Evolutionary conservation across 2,888 invertebrate genomes (phyloP).

Genomic region (Diabrotica balteata): DNA sequence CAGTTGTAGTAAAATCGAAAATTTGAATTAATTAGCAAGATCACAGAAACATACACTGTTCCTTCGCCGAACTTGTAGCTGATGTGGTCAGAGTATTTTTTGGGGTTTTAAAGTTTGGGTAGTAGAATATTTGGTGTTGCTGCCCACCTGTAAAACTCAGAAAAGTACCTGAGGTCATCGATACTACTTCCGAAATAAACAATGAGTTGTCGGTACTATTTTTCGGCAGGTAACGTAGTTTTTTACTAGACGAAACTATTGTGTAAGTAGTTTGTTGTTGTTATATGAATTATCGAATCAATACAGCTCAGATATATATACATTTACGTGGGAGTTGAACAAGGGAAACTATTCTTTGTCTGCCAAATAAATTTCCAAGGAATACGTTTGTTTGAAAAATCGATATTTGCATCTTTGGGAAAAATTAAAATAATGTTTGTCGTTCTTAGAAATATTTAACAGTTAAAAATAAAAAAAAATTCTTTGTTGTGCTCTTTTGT

Average conservation of each 20-base stretch:
- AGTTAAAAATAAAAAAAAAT: no score
- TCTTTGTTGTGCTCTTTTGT: no score
- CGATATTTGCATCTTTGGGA: no score
- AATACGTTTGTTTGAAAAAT: no score
- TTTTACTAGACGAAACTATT: not conserved
- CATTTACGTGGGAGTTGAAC: constrained; percentile 7
- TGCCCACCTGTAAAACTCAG: constrained; percentile 42
- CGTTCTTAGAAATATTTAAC: no score
- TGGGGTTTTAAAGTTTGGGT: constrained; percentile 41
- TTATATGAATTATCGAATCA: constrained; percentile 1
- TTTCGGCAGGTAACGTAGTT: not conserved
- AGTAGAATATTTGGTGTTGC: constrained; percentile 32
- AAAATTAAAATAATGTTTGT: no score
- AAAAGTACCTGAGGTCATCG: constrained; percentile 29
- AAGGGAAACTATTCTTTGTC: not conserved
- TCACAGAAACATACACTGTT: not conserved
- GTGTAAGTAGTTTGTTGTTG: no score
- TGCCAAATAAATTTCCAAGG: no score
- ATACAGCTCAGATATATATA: constrained; percentile 9
- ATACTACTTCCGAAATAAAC: not conserved
- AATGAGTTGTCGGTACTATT: not conserved
- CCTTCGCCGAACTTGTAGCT: not conserved
- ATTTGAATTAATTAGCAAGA: not conserved
- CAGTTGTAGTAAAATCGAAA: constrained; percentile 11
- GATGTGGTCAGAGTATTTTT: constrained; percentile 25